These are phyloP conservation scores for Lepeophtheirus salmonis DNA, from an alignment of 1,140 invertebrate genomes.

Conservation along the genomic window DNA sequence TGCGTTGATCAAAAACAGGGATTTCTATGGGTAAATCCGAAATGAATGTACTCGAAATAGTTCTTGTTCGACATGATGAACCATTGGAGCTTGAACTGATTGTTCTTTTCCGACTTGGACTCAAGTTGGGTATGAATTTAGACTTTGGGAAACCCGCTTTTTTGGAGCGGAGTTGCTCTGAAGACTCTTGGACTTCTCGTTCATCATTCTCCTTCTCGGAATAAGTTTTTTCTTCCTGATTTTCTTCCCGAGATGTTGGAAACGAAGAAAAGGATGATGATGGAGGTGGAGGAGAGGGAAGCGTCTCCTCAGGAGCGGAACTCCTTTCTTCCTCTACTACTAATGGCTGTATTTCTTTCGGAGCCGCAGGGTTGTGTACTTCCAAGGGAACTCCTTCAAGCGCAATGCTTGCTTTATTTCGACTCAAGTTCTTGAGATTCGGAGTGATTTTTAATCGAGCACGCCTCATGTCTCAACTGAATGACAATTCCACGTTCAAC, in stretches of 20 bases:
- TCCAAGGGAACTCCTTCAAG: background rate
- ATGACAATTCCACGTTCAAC: no score
- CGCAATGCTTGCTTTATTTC: background rate
- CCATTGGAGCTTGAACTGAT: background rate
- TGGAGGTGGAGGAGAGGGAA: background rate
- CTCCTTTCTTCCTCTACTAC: background rate
- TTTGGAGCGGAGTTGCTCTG: background rate
- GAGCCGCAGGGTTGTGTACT: background rate
- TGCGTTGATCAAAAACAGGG: conserved; percentile 20
- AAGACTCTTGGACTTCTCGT: background rate
- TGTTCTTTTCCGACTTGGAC: background rate
- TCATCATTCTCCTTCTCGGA: background rate
- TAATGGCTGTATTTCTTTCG: no score
- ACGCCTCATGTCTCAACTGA: background rate
- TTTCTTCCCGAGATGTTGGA: no score
- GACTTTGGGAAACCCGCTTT: background rate
- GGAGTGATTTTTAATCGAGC: background rate
- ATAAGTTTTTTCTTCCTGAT: background rate
- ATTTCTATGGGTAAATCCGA: background rate
- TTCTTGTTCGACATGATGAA: background rate
- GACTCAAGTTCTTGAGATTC: background rate
- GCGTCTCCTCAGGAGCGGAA: background rate
- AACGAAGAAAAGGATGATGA: no score
- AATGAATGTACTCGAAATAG: background rate
- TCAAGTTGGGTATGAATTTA: background rate